Conservation (phyloP, 2,113 vertebrate species). For the Brachyhypopomus occidentalis region DNA sequence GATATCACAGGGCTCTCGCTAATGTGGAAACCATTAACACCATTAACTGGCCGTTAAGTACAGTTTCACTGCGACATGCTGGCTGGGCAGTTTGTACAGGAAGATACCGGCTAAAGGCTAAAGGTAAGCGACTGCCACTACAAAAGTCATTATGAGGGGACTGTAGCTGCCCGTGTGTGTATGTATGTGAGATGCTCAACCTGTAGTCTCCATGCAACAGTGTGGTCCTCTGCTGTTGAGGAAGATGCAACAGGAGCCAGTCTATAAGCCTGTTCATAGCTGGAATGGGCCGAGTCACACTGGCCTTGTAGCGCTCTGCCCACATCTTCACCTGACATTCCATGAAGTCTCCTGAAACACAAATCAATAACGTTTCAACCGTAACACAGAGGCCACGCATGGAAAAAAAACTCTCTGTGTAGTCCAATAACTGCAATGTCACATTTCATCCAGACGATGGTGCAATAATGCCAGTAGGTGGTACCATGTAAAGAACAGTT, state of each 20-base stretch:
- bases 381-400: not conserved
- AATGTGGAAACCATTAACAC: too few relatives aligned
- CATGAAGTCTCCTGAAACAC: constrained; percentile 41
- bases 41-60: not conserved
- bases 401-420: not conserved
- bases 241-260: constrained; percentile 81
- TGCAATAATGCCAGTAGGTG: not conserved
- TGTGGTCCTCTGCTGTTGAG: constrained; percentile 63
- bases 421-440: not conserved
- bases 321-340: constrained; percentile 73
- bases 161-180: not conserved
- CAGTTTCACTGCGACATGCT: not conserved
- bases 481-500: too few relatives aligned
- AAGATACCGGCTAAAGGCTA: not conserved
- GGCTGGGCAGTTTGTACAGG: not conserved
- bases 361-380: not conserved
- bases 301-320: constrained; percentile 75
- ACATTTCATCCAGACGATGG: not conserved
- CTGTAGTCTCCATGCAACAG: constrained; percentile 84
- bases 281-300: constrained; percentile 70
- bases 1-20: not conserved
- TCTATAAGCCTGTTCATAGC: constrained; percentile 79
- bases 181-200: constrained; percentile 55
- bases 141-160: not conserved
- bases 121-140: not conserved